Conservation (phyloP, 2,113 vertebrate genomes). For the Trochalopteron elliotii region DNA sequence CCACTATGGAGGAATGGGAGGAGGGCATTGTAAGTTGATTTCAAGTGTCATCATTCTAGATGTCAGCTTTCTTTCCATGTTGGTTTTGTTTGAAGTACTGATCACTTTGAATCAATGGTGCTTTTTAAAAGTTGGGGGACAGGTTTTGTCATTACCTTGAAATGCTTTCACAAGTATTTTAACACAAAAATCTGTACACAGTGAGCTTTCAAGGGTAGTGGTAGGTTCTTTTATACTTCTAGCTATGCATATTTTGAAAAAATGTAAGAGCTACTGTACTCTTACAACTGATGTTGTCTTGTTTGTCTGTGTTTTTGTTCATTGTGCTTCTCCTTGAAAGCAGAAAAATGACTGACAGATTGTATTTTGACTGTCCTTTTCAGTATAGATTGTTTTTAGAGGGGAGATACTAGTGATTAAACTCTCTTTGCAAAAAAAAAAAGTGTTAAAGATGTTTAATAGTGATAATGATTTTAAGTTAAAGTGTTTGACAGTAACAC, state of each 20-base stretch:
- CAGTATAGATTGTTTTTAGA: background rate
- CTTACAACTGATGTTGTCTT: background rate
- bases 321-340: background rate
- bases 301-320: background rate
- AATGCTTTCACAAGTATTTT: background rate
- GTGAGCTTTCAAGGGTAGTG: background rate
- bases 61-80: background rate
- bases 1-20: constrained; percentile 99
- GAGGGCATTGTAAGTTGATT: constrained; percentile 93
- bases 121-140: background rate
- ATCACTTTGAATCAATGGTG: background rate
- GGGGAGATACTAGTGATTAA: background rate
- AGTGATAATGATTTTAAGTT: background rate
- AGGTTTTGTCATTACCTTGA: background rate
- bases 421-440: background rate
- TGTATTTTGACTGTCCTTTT: background rate
- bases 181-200: background rate
- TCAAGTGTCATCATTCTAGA: background rate
- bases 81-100: background rate
- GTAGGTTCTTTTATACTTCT: background rate
- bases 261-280: background rate
- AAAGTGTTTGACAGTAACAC: background rate
- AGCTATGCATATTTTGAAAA: background rate
- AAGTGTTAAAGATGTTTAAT: background rate
- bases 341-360: background rate